phyloP scores from a whole-genome alignment of 2,797 vertebrate species.

The Crypturellus tataupa region DNA sequence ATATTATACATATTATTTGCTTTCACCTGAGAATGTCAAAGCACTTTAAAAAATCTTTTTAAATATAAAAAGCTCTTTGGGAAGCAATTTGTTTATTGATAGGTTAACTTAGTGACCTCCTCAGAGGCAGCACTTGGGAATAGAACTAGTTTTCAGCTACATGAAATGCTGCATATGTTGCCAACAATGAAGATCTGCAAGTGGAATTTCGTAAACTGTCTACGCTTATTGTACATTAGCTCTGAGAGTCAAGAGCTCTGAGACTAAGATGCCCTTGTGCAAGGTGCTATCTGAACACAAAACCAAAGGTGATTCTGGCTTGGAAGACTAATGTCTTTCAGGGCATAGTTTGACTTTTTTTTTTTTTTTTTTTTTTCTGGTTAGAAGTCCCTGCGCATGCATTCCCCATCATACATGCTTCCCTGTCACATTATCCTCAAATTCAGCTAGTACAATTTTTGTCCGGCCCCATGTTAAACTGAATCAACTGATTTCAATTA shows the following conservation, averaged over 20 bases:
- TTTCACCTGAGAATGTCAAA: conserved; percentile 49
- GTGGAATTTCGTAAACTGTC: conserved; percentile 61
- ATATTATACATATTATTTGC: neutral
- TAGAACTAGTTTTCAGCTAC: conserved; percentile 15
- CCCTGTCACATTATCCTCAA: neutral
- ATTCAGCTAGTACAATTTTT: neutral
- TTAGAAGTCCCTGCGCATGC: neutral
- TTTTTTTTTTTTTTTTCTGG: neutral
- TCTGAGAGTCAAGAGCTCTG: neutral
- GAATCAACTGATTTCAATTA: conserved; percentile 34
- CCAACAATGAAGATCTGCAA: conserved; percentile 52
- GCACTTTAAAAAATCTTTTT: conserved; percentile 24
- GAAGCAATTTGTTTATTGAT: conserved; percentile 29
- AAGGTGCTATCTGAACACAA: neutral
- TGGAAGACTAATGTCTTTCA: neutral
- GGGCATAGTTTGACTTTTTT: neutral
- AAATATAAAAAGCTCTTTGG: neutral
- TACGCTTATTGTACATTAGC: conserved; percentile 6
- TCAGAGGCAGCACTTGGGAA: conserved; percentile 11
- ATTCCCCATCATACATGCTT: neutral
- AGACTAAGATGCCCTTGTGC: fast-evolving
- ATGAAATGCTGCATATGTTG: conserved; percentile 26
- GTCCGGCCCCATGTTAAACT: neutral
- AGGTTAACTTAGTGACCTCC: conserved; percentile 36
- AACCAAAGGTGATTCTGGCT: neutral